Evolutionary conservation across 2,888 invertebrate genomes (phyloP), one percentile per base, ranked within the genome.

Genomic region (Rhorus exstirpatorius): DNA sequence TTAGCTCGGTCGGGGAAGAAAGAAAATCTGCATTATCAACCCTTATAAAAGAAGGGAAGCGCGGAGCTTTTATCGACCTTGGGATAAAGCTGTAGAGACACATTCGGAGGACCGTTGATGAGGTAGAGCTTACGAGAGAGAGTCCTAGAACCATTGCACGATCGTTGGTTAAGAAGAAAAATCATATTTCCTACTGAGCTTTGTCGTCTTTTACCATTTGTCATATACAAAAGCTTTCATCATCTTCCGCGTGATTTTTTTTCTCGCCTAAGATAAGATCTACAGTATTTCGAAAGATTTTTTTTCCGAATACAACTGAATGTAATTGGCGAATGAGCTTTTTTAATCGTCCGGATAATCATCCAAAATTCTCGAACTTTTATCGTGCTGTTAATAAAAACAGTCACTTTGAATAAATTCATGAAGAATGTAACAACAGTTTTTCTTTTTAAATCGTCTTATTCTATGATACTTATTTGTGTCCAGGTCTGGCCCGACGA

Each of bases 21-120:
- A 12, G 0, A 55, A 0, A 3, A 12, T 8, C 35, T 35, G 24
- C 24, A 35, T 67, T 58, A 46, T 35, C 76, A 12, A 49, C 3
- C 6, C 2, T 19, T 3, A 38, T 10, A 19, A 31, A 65, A 10
- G 21, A 1, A 8, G 44, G 19, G 19, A 24, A 3, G 24, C 49
- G 0, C 35, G 4, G 70, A 71, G 58, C 46, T 44, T 75, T 76
- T 41, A 44, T 38, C 72, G 79, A 60, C 65, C 8, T 38, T 26
- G 21, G 12, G 8, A 3, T 2, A 71, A 55, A 49, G 46, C 44
- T 51, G 60, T 7, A 1, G 1, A 1, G 21, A 19, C n/a, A 44
- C 3, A 8, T 7, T 24, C 17, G n/a, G 26, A 1, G 1, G 26
- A n/a, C 70, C 3, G 41, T 31, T 4, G 70, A 51, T 51, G 41